A percentile compares a stretch with the other conserved stretches of the same genome.
Evolutionary conservation across 2,797 vertebrate species (phyloP).

Genomic region (Megalops cyprinoides): DNA sequence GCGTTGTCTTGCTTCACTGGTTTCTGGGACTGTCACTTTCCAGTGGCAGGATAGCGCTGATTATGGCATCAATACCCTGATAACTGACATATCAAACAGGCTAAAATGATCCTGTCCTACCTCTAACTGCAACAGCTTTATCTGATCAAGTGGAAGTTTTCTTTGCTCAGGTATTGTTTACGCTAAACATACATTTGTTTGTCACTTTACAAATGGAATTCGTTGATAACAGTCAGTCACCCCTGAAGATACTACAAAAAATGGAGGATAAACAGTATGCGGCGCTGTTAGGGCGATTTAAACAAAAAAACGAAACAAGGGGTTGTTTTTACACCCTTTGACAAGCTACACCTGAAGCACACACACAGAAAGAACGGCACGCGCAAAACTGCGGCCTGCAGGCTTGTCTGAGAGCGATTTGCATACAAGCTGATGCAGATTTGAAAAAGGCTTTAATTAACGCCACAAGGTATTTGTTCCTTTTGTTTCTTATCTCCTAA

Average conservation of each 20-base stretch:
- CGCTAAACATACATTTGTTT: conserved; percentile 18
- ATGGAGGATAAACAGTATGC: conserved; percentile 14
- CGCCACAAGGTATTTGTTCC: background rate
- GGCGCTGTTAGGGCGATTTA: conserved; percentile 15
- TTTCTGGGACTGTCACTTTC: conserved; percentile 30
- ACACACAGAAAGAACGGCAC: background rate
- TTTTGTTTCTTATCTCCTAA: background rate
- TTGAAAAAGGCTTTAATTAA: conserved; percentile 15
- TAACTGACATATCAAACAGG: conserved; percentile 36
- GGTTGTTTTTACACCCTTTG: conserved; percentile 17
- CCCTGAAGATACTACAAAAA: background rate
- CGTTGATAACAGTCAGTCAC: background rate
- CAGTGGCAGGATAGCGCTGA: conserved; percentile 21
- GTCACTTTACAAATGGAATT: conserved; percentile 18
- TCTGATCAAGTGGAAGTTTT: background rate
- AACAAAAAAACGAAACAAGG: conserved; percentile 6
- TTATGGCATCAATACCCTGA: conserved; percentile 30
- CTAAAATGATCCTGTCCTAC: conserved; percentile 30
- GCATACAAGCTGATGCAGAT: conserved; percentile 7
- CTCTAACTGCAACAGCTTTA: background rate
- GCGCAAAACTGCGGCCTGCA: background rate
- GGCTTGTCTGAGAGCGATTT: background rate
- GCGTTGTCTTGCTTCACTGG: background rate
- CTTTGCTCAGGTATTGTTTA: background rate
- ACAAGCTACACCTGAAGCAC: conserved; percentile 10